phyloP scores from a whole-genome alignment of 2,113 vertebrate species.

The Casuarius casuarius region DNA sequence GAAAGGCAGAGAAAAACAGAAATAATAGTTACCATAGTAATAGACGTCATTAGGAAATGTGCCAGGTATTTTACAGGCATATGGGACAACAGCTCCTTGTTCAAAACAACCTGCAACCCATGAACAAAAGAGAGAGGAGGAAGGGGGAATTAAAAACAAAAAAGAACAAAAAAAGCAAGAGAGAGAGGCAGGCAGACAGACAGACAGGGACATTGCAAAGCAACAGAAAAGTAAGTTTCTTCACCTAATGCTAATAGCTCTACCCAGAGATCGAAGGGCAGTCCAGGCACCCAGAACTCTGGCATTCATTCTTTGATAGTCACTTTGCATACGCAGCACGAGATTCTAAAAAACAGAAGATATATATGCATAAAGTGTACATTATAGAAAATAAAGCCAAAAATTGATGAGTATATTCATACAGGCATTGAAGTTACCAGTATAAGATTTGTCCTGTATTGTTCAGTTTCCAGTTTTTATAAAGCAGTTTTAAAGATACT shows the following conservation, averaged over 20 bases:
- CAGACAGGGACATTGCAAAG: not conserved
- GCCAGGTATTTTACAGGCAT: not conserved
- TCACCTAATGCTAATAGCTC: not conserved
- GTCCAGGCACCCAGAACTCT: not conserved
- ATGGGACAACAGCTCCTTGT: not conserved
- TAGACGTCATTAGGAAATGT: not conserved
- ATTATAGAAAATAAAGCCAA: not conserved
- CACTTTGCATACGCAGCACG: not conserved
- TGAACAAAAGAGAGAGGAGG: not conserved
- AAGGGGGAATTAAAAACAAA: not conserved
- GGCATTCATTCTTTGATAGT: not conserved
- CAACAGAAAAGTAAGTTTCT: not conserved
- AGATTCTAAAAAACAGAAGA: not conserved
- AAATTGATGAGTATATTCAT: not conserved
- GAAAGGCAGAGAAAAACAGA: not conserved
- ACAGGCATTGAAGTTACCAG: accelerated
- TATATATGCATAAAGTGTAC: not conserved
- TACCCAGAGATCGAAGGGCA: not conserved
- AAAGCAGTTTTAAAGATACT: not conserved
- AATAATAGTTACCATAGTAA: constrained; percentile 4
- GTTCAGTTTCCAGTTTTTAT: not conserved
- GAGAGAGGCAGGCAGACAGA: not conserved
- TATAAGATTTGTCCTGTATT: not conserved
- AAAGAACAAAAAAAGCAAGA: not conserved
- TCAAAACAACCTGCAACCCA: not conserved